These are phyloP conservation scores for Eunapius fragilis DNA, from an alignment of 37 sponge, comb jelly and placozoan genomes.

Conservation along the genomic window DNA sequence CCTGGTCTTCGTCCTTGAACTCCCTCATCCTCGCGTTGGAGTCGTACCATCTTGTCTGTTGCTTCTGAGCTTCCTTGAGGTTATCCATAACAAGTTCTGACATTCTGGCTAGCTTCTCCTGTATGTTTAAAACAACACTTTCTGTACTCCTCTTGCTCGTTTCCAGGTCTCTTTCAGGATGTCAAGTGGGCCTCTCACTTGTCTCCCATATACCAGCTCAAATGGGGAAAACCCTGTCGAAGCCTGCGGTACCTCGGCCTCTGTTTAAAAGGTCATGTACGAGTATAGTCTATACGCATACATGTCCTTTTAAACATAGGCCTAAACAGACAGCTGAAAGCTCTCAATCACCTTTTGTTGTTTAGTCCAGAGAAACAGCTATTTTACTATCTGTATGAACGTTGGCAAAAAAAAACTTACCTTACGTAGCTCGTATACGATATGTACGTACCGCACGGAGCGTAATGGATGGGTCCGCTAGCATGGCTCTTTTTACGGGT, in stretches of 20 bases:
- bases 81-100: background rate
- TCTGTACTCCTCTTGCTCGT: background rate
- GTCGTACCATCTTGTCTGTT: background rate
- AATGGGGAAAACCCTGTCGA: background rate
- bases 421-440: too few relatives aligned
- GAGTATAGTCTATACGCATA: too few relatives aligned
- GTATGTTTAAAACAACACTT: background rate
- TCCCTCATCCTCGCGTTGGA: background rate
- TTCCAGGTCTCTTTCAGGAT: conserved; percentile 1
- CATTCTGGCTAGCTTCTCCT: background rate
- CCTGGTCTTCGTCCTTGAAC: background rate
- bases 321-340: background rate
- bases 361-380: too few relatives aligned
- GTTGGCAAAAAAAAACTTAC: too few relatives aligned
- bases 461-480: too few relatives aligned
- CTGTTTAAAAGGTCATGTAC: too few relatives aligned
- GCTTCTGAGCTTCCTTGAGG: background rate
- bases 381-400: too few relatives aligned
- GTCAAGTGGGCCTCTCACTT: conserved; percentile 7
- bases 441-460: too few relatives aligned
- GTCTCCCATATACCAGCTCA: conserved; percentile 1
- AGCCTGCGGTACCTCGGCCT: too few relatives aligned
- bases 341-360: too few relatives aligned
- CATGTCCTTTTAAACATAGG: background rate
- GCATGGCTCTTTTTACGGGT: too few relatives aligned